Conservation (phyloP, 2,113 vertebrate species). For the Gavia stellata region DNA sequence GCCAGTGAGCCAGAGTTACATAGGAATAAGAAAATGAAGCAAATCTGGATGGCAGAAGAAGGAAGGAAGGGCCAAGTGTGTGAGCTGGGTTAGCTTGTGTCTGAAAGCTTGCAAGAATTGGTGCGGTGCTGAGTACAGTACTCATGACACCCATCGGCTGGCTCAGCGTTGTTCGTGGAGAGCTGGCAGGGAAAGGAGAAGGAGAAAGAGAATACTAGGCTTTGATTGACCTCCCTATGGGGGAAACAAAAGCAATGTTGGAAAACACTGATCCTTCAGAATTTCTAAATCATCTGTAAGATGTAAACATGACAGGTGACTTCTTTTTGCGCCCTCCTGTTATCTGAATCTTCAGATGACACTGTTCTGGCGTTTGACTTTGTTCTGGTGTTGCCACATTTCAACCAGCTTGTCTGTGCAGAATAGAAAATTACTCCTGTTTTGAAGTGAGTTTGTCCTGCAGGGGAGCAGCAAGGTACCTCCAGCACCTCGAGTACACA, state of each 20-base stretch:
- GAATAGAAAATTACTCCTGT: background rate
- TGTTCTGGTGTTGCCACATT: background rate
- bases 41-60: background rate
- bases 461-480: background rate
- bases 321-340: background rate
- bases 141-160: rapidly evolving
- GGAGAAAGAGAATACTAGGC: background rate
- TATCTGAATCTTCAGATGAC: background rate
- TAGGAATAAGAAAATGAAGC: background rate
- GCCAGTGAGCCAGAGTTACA: background rate
- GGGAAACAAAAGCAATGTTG: background rate
- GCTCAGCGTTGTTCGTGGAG: background rate
- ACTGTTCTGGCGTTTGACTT: background rate
- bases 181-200: background rate
- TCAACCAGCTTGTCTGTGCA: background rate
- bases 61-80: background rate
- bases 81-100: background rate
- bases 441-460: background rate
- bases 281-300: background rate
- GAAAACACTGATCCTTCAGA: background rate
- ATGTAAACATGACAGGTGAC: background rate
- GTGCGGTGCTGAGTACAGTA: background rate
- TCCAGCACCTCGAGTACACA: background rate
- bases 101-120: background rate
- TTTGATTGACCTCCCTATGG: background rate